Evolutionary conservation across 2,888 invertebrate species (phyloP), one percentile per base, ranked within the genome.

Genomic region (Ochlodes sylvanus): DNA sequence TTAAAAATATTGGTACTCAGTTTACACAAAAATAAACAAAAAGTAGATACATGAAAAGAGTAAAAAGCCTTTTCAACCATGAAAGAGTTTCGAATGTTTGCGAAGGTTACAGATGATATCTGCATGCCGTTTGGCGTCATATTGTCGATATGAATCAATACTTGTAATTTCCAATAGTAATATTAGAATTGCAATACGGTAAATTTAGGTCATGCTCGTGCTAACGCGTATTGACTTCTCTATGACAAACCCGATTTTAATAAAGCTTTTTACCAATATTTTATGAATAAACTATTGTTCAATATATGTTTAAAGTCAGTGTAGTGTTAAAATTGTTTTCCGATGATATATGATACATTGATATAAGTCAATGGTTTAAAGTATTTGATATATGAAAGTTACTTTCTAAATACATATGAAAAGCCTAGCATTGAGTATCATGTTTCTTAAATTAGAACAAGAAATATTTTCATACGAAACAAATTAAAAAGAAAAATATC

Each of bases 41-140:
- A 32, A 12, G 44, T 41, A 32, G 62, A 65, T 60, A 61, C 52
- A 57, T 42, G 54, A 70, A 15, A 38, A 38, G 2, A 38, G 6
- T 7, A 55, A 64, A 83, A 81, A 21, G 21, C 0, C 52, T 52
- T 52, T 19, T 19, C 17, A 21, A 52, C 21, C 21, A 52, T 52
- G 60, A 44, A 44, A 60, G 44, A 44, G 44, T 44, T 44, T n/a
- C 15, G 58, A 57, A 7, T 12, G 17, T 41, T 41, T 19, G 55
- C 32, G 19, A 50, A 52, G 38, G 61, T 52, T 50, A 50, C 50
- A 61, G 41, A 63, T 63, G 41, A 63, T 63, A 63, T 63, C 63
- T 63, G 63, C 63, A 63, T 55, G 42, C 54, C 42, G 55, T 27
- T 44, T 55, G 55, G 32, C 42, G 27, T 55, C 42, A 63, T 63